phyloP scores from a whole-genome alignment of 2,113 vertebrate genomes.

The Tachysurus fulvidraco region DNA sequence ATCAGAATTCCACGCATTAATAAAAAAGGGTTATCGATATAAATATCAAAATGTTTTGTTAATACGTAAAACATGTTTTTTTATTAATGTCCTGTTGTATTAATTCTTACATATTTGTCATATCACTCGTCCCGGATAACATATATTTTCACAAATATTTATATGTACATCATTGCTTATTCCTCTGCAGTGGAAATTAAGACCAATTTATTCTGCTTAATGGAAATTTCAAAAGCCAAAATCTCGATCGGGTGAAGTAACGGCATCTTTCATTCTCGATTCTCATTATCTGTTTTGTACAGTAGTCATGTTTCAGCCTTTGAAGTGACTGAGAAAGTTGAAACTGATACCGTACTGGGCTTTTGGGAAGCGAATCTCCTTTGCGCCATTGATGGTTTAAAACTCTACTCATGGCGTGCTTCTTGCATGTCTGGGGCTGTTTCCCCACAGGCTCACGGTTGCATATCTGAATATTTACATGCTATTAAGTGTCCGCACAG shows the following conservation, averaged over 20 bases:
- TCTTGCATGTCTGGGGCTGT: constrained; percentile 65
- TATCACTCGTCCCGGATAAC: neutral
- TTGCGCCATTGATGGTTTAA: constrained; percentile 63
- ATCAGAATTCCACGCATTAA: too few species aligned
- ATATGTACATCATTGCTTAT: neutral
- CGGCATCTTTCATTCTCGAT: neutral
- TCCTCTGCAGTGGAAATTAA: neutral
- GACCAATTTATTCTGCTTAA: neutral
- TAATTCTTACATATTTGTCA: neutral
- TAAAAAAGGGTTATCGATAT: too few species aligned
- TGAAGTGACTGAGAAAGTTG: constrained; percentile 16
- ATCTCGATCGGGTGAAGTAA: constrained; percentile 6
- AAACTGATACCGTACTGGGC: constrained; percentile 16
- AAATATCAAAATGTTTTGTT: too few species aligned
- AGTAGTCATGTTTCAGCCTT: constrained; percentile 27
- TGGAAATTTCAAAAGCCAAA: neutral
- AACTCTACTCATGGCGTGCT: constrained; percentile 58
- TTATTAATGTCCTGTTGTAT: too few species aligned
- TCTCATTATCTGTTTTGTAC: constrained; percentile 8
- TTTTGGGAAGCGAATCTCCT: constrained; percentile 15
- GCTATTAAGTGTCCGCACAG: constrained; percentile 71
- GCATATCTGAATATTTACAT: constrained; percentile 76
- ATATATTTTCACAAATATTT: neutral
- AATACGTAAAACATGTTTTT: too few species aligned
- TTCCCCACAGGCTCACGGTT: constrained; percentile 61